Conservation (phyloP, 2,888 invertebrate genomes). For the Mythimna albipuncta region DNA sequence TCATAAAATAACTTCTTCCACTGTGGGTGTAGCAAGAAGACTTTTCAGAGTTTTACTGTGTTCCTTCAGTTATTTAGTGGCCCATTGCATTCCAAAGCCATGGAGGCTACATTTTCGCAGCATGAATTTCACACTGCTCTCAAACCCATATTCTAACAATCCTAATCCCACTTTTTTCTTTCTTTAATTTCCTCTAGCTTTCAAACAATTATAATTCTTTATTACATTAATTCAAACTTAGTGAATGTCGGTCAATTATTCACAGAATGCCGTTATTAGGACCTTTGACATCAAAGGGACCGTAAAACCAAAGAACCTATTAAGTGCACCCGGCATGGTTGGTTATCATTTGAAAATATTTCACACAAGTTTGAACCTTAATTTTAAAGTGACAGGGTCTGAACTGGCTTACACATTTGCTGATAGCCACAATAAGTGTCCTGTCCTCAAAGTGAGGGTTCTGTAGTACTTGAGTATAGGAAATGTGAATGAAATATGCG, state of each 20-base stretch:
- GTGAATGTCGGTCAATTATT: conserved; percentile 58
- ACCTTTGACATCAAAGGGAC: conserved; percentile 52
- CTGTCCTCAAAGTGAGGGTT: conserved; percentile 20
- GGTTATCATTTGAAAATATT: conserved; percentile 5
- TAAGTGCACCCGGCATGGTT: conserved; percentile 53
- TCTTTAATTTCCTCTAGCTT: conserved; percentile 1
- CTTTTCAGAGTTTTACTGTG: no score
- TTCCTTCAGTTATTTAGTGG: no score
- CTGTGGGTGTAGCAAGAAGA: no score
- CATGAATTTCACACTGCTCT: no score
- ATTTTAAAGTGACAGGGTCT: accelerated
- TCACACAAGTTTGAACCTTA: conserved; percentile 24
- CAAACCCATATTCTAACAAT: no score
- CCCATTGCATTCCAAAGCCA: no score
- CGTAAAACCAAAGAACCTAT: conserved; percentile 61
- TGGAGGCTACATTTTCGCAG: no score
- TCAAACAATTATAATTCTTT: conserved; percentile 32
- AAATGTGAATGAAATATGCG: conserved; percentile 25
- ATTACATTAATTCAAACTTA: conserved; percentile 49
- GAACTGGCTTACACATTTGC: background rate
- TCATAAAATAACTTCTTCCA: no score
- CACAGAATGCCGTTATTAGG: conserved; percentile 55
- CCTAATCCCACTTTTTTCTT: background rate
- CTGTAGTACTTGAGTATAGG: conserved; percentile 17
- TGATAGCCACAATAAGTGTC: conserved; percentile 19